Evolutionary conservation across 2,888 invertebrate genomes (phyloP), one percentile per base, ranked within the genome.

Genomic region (Drosophila multiciliata): DNA sequence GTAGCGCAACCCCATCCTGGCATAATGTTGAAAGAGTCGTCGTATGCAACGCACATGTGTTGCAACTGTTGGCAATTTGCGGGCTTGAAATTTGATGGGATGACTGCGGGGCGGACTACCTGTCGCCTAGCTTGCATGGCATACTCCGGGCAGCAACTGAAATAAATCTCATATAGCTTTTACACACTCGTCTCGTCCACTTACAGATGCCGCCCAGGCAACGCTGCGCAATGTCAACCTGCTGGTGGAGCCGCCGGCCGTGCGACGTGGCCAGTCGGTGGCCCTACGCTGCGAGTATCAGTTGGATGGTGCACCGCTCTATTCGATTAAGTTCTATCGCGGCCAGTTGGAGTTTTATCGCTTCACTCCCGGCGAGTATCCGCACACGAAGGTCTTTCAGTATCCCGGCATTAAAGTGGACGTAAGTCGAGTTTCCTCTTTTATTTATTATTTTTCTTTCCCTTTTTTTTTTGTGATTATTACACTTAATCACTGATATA

Each of bases 241-340:
- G 52, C 93, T 94, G 83, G 95, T 95, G 91, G 94, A 95, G 11
- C 95, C 95, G 1, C 94, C 94, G 38, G 95, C 95, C 17, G 95
- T 95, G 20, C 94, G 95, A 78, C 92, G 95, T 33, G 95, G 95
- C 1, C 94, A 95, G 26, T 94, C 95, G 75, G 95, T 95, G 23
- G 94, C 93, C 1, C 91, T 95, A 33, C 94, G 94, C 38, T 96
- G 95, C 83, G 92, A 94, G 40, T 95, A 95, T 91, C 95, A 95
- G 90, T 93, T 95, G 78, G 95, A 95, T 7, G 95, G 95, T n/a
- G 95, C 95, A 15, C 95, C 95, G 0, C 93, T 96, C 15, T 96
- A 96, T 92, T 95, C 95, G 53, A 95, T 95, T 72, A 96, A 96
- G 92, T 96, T 95, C 95, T 96, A 96, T 92, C 94, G 95, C 80